phyloP scores from a whole-genome alignment of 2,888 invertebrate genomes.

The Zelleria hepariella region DNA sequence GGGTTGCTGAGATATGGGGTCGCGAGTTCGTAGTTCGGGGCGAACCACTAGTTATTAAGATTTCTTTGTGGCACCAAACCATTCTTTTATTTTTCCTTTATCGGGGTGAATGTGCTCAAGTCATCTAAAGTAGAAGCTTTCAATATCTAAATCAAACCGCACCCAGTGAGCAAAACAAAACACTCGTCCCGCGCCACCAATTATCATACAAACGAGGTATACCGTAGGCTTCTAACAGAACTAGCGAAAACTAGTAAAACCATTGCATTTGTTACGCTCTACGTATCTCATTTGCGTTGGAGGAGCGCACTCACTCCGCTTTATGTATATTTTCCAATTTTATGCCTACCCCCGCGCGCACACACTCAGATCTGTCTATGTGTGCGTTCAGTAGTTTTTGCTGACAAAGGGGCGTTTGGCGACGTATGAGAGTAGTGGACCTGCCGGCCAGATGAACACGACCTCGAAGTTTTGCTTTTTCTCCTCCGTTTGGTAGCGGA shows the following conservation, averaged over 20 bases:
- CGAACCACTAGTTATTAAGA: too few relatives aligned
- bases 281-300: constrained; percentile 54
- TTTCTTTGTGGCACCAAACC: too few relatives aligned
- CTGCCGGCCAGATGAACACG: constrained; percentile 27
- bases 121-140: background rate
- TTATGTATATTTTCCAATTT: constrained; percentile 64
- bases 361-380: constrained; percentile 20
- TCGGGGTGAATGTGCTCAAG: too few relatives aligned
- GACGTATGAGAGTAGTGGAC: constrained; percentile 14
- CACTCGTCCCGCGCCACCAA: background rate
- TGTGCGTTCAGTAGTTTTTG: constrained; percentile 48
- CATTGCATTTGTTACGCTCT: constrained; percentile 52
- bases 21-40: too few relatives aligned
- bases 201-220: constrained; percentile 3
- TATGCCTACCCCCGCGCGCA: constrained; percentile 49
- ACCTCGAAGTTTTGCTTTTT: constrained; percentile 6
- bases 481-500: background rate
- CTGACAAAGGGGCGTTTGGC: constrained; percentile 16
- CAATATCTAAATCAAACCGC: background rate
- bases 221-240: constrained; percentile 1
- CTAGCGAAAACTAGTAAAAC: constrained; percentile 7
- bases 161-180: background rate
- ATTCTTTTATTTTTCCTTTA: too few relatives aligned
- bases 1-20: too few relatives aligned
- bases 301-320: constrained; percentile 36